A percentile compares a stretch with the other conserved stretches of the same genome.
Conservation (phyloP, 2,113 vertebrate species). For the Mus pahari region DNA sequence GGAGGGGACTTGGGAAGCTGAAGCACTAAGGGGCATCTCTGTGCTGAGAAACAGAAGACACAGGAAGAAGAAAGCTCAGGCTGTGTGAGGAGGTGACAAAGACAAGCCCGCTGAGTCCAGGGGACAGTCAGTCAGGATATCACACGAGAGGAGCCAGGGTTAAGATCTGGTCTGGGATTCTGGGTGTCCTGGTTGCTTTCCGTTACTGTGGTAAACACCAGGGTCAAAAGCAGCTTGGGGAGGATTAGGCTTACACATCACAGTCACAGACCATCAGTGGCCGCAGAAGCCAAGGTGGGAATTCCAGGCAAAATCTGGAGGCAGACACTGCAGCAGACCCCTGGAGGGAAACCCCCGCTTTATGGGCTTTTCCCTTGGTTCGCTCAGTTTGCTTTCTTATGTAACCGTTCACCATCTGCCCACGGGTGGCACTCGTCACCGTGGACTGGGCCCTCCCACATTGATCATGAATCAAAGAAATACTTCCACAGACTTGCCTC, state of each 20-base stretch:
- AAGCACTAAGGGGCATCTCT: too few relatives aligned
- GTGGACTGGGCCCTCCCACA: not conserved
- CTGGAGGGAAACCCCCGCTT: not conserved
- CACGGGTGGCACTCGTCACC: not conserved
- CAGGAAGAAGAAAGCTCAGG: not conserved
- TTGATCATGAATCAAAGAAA: not conserved
- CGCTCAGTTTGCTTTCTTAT: not conserved
- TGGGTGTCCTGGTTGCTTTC: not conserved
- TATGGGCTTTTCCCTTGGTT: not conserved
- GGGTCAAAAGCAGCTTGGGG: not conserved
- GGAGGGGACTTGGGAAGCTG: not conserved
- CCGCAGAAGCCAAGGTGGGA: not conserved
- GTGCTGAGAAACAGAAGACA: not conserved
- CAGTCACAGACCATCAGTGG: not conserved
- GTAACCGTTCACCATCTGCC: not conserved
- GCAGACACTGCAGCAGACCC: not conserved
- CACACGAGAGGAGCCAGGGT: not conserved
- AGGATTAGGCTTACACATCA: not conserved
- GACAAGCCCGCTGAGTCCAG: not conserved
- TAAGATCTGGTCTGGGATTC: not conserved
- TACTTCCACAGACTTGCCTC: not conserved
- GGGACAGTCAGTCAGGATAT: not conserved
- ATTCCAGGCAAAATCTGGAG: not conserved
- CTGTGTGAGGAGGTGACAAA: not conserved
- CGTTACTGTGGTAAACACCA: not conserved